Base-by-base conservation (phyloP, 1,140 invertebrate genomes). In the Lucilia cuprina region DNA sequence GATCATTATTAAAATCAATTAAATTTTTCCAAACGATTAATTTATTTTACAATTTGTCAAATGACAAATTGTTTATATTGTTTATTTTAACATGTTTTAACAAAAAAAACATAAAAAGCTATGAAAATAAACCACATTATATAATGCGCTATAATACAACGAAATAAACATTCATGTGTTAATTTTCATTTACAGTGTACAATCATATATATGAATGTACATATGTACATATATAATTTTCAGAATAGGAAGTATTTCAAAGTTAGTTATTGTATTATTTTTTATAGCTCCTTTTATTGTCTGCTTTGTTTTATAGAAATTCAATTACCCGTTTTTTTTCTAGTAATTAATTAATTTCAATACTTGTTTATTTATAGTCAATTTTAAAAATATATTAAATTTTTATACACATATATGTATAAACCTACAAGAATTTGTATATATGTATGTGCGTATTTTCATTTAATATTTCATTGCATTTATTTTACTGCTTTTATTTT, bases 21-120 rank as follows among this genome's bases (percentile, higher is more conserved):
- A 70, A 70, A 70, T 70, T 70, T 70, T 70, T 70, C 65, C 65
- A 70, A 70, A 70, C 65, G n/a, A 70, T 70, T 70, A 70, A 70
- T 70, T 70, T 70, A 70, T 70, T 21, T 70, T 21, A 70, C 65
- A 70, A 70, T 21, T 70, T 25, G 21, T 70, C 65, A 70, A 70
- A 70, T 70, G 65, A 70, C 65, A 70, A 70, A 70, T 70, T 70
- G 65, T 70, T 21, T 70, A 21, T 21, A 70, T 70, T 70, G 21
- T 70, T 70, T 70, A 70, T 70, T 70, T 21, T 70, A 70, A 70
- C 50, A 70, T 70, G 3, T 21, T 70, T 70, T 9, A 70, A 70
- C 7, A 21, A 70, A 70, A 70, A 70, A 70, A 70, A 19, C 19
- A 4, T 8, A 70, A 21, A 19, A 70, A 70, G 9, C 65, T 21